Conservation (phyloP, 2,888 invertebrate genomes). For the Parnassius mnemosyne region DNA sequence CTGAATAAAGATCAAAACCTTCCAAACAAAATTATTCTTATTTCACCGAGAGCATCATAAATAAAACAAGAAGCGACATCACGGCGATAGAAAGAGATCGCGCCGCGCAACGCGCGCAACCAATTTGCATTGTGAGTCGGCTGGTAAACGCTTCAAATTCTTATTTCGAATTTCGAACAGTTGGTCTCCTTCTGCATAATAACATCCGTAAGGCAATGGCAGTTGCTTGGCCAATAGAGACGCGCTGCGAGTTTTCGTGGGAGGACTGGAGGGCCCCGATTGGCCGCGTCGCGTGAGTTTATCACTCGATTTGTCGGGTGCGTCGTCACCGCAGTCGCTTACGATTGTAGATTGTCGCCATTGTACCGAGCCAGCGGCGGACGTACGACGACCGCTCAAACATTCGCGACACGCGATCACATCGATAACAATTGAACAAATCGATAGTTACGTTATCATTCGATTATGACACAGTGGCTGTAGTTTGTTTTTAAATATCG, state of each 20-base stretch:
- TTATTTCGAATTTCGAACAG: conserved; percentile 70
- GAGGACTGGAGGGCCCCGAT: conserved; percentile 64
- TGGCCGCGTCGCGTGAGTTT: conserved; percentile 65
- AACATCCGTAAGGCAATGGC: conserved; percentile 79
- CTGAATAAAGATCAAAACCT: conserved; percentile 33
- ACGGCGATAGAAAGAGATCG: conserved; percentile 62
- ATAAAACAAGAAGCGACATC: conserved; percentile 34
- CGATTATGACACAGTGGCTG: conserved; percentile 40
- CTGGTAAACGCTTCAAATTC: conserved; percentile 76
- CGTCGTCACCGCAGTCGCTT: conserved; percentile 72
- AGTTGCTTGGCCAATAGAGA: conserved; percentile 76
- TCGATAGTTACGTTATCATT: conserved; percentile 51
- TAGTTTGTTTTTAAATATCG: conserved; percentile 45
- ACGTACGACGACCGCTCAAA: conserved; percentile 37
- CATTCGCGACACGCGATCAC: conserved; percentile 58
- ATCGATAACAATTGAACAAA: conserved; percentile 56
- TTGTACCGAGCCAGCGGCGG: conserved; percentile 70
- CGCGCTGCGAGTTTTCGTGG: conserved; percentile 65
- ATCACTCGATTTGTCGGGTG: conserved; percentile 76
- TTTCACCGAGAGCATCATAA: conserved; percentile 35
- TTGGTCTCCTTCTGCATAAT: conserved; percentile 78
- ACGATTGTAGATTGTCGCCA: conserved; percentile 79
- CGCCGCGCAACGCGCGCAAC: conserved; percentile 66
- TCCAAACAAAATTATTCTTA: conserved; percentile 55
- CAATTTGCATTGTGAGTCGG: conserved; percentile 75